Evolutionary conservation across 2,888 invertebrate genomes (phyloP).

Genomic region (Volucella inflata): DNA sequence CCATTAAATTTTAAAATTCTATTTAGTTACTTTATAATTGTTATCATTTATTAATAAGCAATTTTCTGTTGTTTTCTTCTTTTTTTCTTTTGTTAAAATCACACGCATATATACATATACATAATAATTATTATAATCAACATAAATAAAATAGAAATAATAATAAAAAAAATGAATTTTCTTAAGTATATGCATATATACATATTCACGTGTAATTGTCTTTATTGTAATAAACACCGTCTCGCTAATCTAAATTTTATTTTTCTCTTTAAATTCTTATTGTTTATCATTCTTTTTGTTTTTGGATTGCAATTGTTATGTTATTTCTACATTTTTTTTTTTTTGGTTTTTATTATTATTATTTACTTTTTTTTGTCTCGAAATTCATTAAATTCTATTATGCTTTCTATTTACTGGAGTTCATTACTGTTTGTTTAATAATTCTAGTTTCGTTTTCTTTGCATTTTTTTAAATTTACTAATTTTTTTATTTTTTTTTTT

Average conservation of each 20-base stretch:
- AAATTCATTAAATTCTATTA: conserved; percentile 48
- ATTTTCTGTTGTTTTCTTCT: neutral
- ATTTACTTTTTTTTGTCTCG: conserved; percentile 46
- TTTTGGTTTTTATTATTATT: conserved; percentile 47
- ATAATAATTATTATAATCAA: conserved; percentile 62
- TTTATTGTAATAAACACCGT: conserved; percentile 57
- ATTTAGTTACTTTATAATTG: conserved; percentile 20
- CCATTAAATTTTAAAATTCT: conserved; percentile 58
- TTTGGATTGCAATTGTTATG: conserved; percentile 59
- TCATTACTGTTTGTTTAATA: conserved; percentile 44
- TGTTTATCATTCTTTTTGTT: conserved; percentile 44
- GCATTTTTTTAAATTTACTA: conserved; percentile 62
- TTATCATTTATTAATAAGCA: neutral
- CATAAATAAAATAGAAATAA: conserved; percentile 5
- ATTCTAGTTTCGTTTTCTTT: conserved; percentile 50
- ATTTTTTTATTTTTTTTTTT: conserved; percentile 53
- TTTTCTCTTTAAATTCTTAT: conserved; percentile 47
- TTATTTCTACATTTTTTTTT: conserved; percentile 48
- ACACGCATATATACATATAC: conserved; percentile 85
- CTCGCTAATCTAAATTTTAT: conserved; percentile 39
- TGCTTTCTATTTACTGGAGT: conserved; percentile 41
- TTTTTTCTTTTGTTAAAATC: conserved; percentile 83
- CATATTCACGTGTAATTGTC: conserved; percentile 36
- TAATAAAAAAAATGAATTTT: conserved; percentile 23
- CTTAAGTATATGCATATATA: conserved; percentile 76